These are phyloP conservation scores for Drosophila dives DNA, from an alignment of 2,888 invertebrate genomes.

Conservation along the genomic window DNA sequence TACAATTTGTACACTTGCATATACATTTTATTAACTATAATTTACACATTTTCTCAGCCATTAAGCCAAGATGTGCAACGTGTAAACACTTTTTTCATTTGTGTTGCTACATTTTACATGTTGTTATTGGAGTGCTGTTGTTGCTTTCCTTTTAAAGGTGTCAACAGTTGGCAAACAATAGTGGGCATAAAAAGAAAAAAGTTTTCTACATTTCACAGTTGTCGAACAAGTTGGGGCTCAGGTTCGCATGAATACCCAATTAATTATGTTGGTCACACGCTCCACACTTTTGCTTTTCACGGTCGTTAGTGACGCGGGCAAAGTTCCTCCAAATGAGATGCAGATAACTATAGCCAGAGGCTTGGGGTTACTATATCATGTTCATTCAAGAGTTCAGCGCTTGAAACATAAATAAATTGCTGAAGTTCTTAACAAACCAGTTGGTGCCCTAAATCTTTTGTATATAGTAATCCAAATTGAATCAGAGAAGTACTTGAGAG, in stretches of 20 bases:
- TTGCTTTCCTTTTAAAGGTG: constrained; percentile 68
- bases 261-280: constrained; percentile 77
- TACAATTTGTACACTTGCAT: constrained; percentile 6
- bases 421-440: background rate
- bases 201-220: constrained; percentile 54
- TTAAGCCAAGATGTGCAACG: constrained; percentile 19
- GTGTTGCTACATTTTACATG: constrained; percentile 31
- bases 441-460: constrained; percentile 3
- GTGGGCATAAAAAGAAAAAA: constrained; percentile 24
- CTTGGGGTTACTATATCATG: constrained; percentile 5
- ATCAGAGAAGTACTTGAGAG: background rate
- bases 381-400: constrained; percentile 2
- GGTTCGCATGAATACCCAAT: constrained; percentile 70
- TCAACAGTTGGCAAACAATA: constrained; percentile 67
- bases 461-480: constrained; percentile 6
- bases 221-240: constrained; percentile 40
- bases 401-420: constrained; percentile 6
- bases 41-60: constrained; percentile 42
- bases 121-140: constrained; percentile 31
- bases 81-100: constrained; percentile 38
- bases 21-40: constrained; percentile 16
- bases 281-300: constrained; percentile 73
- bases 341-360: constrained; percentile 8
- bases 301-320: constrained; percentile 68
- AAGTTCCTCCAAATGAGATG: constrained; percentile 23